These are phyloP conservation scores for Escarpia spicata DNA, from an alignment of 2,888 invertebrate genomes.

Conservation along the genomic window DNA sequence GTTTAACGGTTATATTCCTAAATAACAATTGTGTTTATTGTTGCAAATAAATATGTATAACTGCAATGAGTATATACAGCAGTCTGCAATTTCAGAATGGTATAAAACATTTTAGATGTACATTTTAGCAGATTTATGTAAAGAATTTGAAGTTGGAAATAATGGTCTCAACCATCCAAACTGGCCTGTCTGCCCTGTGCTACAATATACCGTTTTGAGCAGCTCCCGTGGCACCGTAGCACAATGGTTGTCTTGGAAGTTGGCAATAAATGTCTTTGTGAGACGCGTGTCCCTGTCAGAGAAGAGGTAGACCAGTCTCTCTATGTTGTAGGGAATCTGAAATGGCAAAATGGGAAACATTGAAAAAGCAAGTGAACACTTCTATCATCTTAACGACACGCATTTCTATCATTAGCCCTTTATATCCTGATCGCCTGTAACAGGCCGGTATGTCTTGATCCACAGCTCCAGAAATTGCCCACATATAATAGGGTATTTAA, in stretches of 20 bases:
- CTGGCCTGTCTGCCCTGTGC: background rate
- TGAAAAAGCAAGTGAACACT: background rate
- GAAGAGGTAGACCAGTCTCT: slow-evolving; percentile 64
- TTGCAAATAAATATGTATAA: background rate
- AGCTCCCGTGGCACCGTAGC: slow-evolving; percentile 51
- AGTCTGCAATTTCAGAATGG: background rate
- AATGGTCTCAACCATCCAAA: background rate
- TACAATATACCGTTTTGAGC: slow-evolving; percentile 47
- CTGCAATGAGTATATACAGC: background rate
- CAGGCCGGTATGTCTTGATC: too few relatives aligned
- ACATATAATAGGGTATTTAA: too few relatives aligned
- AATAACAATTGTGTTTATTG: background rate
- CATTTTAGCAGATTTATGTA: background rate
- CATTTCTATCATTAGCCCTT: too few relatives aligned
- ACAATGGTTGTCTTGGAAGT: slow-evolving; percentile 50
- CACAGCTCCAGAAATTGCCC: too few relatives aligned
- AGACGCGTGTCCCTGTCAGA: slow-evolving; percentile 51
- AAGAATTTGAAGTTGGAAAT: slow-evolving; percentile 19
- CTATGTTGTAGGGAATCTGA: slow-evolving; percentile 67
- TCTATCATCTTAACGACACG: too few relatives aligned
- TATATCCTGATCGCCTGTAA: too few relatives aligned
- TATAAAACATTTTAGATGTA: background rate
- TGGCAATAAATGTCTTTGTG: slow-evolving; percentile 53
- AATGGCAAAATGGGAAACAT: background rate
- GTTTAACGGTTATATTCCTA: too few relatives aligned